Evolutionary conservation across 2,113 vertebrate species (phyloP), one percentile per base, ranked within the genome.

Genomic region (Phalacrocorax brasilianus): DNA sequence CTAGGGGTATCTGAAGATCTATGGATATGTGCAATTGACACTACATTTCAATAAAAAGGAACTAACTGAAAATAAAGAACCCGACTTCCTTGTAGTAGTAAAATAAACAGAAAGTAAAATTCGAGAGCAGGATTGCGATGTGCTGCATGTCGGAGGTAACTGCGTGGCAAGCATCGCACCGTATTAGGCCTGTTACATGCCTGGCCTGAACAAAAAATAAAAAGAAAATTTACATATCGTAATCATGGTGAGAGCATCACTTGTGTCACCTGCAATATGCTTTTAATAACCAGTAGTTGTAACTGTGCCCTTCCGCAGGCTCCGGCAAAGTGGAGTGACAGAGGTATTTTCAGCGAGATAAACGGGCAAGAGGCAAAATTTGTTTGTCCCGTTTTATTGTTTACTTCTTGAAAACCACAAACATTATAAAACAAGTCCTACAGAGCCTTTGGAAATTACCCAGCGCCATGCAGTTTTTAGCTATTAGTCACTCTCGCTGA

Each of bases 341-440:
- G 86, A 86, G 89, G 77, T 95, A 91, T 93, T 97, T 97, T 94
- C 74, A 89, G 44, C 90, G 92, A 92, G 80, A 97, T 96, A 92
- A 97, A 92, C 89, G 82, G 55, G 63, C 86, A 92, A 93, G 95
- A 92, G 79, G 93, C 91, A 95, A 87, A 92, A 91, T 88, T 97
- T 97, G 92, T 97, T 98, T 98, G 97, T 97, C 87, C 81, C 88
- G 40, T 79, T 95, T 97, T 90, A 85, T 96, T 98, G 95, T 97
- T 98, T 98, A 97, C 94, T 97, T 97, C 89, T 79, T 73, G 73
- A 96, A 97, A 97, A 93, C 95, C 90, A 93, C 97, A 97, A 97
- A 96, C 95, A 86, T 94, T 96, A 87, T 97, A 97, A 97, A 97
- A 92, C 95, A 96, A 98, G 81, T 65, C 88, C 93, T 96, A 89